Conservation (phyloP, 2,113 vertebrate species). For the Percopsis transmontana region DNA sequence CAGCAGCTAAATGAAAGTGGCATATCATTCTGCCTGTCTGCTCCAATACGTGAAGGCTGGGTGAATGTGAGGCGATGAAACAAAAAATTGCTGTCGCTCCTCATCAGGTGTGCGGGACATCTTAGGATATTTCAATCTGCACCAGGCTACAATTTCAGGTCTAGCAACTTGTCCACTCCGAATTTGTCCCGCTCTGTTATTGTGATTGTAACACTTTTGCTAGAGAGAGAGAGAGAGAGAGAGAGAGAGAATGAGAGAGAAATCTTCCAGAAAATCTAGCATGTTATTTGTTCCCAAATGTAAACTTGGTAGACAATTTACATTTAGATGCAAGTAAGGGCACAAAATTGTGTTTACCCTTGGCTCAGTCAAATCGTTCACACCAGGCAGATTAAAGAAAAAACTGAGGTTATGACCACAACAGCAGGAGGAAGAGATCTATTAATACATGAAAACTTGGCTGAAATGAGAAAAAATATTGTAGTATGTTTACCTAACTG, state of each 20-base stretch:
- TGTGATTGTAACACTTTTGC: neutral
- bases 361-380: slow-evolving; percentile 12
- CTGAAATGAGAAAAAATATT: neutral
- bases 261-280: slow-evolving; percentile 16
- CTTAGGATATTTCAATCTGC: slow-evolving; percentile 14
- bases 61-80: slow-evolving; percentile 29
- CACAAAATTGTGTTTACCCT: neutral
- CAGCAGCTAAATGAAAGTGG: slow-evolving; percentile 43
- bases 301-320: slow-evolving; percentile 22
- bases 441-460: neutral
- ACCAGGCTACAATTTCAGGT: neutral
- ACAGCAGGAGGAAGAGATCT: neutral
- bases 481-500: neutral
- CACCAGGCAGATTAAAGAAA: slow-evolving; percentile 9
- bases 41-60: slow-evolving; percentile 29
- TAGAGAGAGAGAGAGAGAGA: no score
- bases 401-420: neutral
- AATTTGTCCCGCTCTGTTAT: neutral
- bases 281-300: slow-evolving; percentile 8
- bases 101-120: slow-evolving; percentile 19
- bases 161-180: neutral
- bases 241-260: no score
- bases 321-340: slow-evolving; percentile 9
- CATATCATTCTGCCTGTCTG: slow-evolving; percentile 39
- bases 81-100: slow-evolving; percentile 20